Evolutionary conservation across 23 tunicate genomes (phyloP).

Genomic region (Ascidia mentula): DNA sequence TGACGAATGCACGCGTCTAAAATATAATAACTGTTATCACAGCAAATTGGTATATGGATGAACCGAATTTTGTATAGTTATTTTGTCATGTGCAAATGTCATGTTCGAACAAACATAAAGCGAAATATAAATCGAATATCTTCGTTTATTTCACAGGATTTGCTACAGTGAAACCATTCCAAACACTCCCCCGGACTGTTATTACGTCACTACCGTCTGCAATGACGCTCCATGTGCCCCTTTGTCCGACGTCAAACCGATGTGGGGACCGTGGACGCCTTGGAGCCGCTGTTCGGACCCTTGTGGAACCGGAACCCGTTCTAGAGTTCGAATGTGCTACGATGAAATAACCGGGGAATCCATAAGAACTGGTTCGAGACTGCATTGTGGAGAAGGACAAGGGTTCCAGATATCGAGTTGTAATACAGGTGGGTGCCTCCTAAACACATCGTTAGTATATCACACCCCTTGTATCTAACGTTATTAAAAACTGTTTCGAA

Average conservation of each 20-base stretch:
- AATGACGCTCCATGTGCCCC: not conserved
- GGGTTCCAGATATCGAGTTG: not conserved
- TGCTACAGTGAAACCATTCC: not conserved
- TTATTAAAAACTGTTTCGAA: not conserved
- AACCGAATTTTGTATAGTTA: too few species aligned
- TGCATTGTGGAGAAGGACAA: not conserved
- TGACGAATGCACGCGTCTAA: too few species aligned
- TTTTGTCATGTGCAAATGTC: too few species aligned
- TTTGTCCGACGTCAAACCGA: not conserved
- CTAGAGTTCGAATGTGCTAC: constrained; percentile 15
- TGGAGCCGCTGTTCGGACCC: not conserved
- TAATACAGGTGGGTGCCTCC: not conserved
- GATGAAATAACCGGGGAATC: not conserved
- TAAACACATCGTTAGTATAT: too few species aligned
- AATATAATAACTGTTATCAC: too few species aligned
- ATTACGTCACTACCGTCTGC: not conserved
- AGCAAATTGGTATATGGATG: too few species aligned
- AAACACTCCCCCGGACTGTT: not conserved
- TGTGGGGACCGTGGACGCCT: constrained; percentile 9
- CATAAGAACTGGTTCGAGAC: not conserved
- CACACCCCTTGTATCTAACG: too few species aligned
- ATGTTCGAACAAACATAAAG: too few species aligned
- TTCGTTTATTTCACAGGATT: too few species aligned
- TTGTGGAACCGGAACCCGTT: constrained; percentile 12
- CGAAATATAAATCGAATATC: too few species aligned